Conservation (phyloP, 1,140 invertebrate species). For the Chironomus tepperi region DNA sequence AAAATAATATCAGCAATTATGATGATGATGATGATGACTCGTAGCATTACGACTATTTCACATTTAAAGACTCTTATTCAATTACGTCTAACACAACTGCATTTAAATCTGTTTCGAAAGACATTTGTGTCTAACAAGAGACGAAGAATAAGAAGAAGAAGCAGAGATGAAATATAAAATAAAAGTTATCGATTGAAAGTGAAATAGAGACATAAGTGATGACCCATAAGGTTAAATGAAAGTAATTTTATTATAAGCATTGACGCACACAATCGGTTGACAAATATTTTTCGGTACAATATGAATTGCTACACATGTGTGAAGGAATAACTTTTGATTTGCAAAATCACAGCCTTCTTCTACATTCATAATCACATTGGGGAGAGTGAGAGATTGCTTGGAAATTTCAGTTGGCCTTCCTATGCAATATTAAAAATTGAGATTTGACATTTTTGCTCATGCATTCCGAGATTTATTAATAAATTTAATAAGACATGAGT, state of each 20-base stretch:
- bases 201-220: slow-evolving; percentile 11
- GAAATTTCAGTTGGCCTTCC: too few relatives aligned
- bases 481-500: too few relatives aligned
- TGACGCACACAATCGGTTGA: background rate
- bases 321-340: too few relatives aligned
- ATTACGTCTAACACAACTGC: background rate
- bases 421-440: too few relatives aligned
- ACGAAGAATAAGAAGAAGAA: too few relatives aligned
- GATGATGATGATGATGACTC: background rate
- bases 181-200: background rate
- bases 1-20: background rate
- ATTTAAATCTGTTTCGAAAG: too few relatives aligned
- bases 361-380: background rate
- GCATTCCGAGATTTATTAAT: too few relatives aligned
- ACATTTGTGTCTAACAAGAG: too few relatives aligned
- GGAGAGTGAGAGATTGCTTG: background rate
- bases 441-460: too few relatives aligned
- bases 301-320: too few relatives aligned
- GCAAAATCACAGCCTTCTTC: background rate
- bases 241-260: background rate
- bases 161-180: too few relatives aligned
- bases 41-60: background rate
- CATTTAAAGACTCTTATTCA: background rate
- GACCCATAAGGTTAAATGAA: slow-evolving; percentile 18
- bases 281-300: background rate